These are phyloP conservation scores for Venturia canescens DNA, from an alignment of 1,140 invertebrate genomes.

Conservation along the genomic window DNA sequence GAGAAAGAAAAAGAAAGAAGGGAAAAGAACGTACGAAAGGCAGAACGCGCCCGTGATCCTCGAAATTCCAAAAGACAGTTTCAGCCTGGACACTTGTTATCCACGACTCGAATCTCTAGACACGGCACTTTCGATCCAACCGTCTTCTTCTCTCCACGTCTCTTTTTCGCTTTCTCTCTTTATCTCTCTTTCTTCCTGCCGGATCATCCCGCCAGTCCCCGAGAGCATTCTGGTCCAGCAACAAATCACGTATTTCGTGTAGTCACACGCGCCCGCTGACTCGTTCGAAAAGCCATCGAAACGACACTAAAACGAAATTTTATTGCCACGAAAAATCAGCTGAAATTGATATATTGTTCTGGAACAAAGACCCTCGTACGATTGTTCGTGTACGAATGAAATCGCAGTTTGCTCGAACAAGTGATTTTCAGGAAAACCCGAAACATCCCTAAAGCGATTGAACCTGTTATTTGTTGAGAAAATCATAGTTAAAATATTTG, in stretches of 20 bases:
- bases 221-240: slow-evolving; percentile 4
- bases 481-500: too few species aligned
- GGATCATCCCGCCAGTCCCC: neutral
- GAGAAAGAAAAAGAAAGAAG: neutral
- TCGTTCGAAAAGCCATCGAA: slow-evolving; percentile 17
- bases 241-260: slow-evolving; percentile 27
- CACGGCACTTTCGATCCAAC: slow-evolving; percentile 18
- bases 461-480: too few species aligned
- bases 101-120: slow-evolving; percentile 14
- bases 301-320: slow-evolving; percentile 19
- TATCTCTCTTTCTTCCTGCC: neutral
- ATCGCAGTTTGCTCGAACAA: too few species aligned
- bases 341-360: slow-evolving; percentile 16
- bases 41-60: neutral
- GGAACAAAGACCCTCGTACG: neutral
- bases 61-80: slow-evolving; percentile 22
- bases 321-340: neutral
- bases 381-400: too few species aligned
- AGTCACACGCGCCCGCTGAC: slow-evolving; percentile 6
- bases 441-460: too few species aligned
- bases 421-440: too few species aligned
- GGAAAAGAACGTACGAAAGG: neutral
- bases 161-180: neutral
- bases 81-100: slow-evolving; percentile 33
- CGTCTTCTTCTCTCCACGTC: neutral